Evolutionary conservation across 2,888 invertebrate genomes (phyloP), one percentile per base, ranked within the genome.

Genomic region (Holacanthella duospinosa): DNA sequence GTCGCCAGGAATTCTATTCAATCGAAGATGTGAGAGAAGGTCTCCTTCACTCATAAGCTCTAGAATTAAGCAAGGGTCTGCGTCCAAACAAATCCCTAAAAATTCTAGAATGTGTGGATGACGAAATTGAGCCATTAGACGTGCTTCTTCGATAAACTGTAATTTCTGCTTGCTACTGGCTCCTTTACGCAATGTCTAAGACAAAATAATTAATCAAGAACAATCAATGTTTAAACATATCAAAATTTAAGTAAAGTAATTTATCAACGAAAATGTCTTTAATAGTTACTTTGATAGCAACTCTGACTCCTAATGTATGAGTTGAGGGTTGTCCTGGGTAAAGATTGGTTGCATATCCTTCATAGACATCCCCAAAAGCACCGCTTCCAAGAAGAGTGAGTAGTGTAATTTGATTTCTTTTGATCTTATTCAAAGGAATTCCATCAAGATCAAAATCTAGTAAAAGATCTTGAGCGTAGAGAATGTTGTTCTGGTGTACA

Each of bases 1-100:
- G 2, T 88, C 88, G 75, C 83, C 77, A n/a, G 84, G 82, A 48
- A 88, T 85, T 62, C 95, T 81, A 71, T 89, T 89, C 3, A 86
- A 84, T 61, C 95, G 80, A 55, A 99, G 80, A 77, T 93, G 97
- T 64, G 89, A 91, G 36, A 96, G 81, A 63, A 99, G 79, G 79
- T 97, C 97, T 0, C 97, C 96, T 2, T 90, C 94, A 77, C 94
- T 91, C 99, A 99, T 99, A 24, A 97, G 82, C 77, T 99, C 97
- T 83, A 97, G 86, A 56, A 99, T 88, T 68, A 99, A 86, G 73
- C 92, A 90, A 6, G 93, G 89, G 75, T 95, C 93, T 70, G 89
- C 88, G 76, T 96, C 93, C 29, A 95, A 82, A 75, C 95, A 96
- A 3, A 99, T 93, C 1, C 97, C 97, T 9, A 97, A 82, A 29